Base-by-base conservation (phyloP, 2,888 invertebrate species). In the Ochropacha duplaris region DNA sequence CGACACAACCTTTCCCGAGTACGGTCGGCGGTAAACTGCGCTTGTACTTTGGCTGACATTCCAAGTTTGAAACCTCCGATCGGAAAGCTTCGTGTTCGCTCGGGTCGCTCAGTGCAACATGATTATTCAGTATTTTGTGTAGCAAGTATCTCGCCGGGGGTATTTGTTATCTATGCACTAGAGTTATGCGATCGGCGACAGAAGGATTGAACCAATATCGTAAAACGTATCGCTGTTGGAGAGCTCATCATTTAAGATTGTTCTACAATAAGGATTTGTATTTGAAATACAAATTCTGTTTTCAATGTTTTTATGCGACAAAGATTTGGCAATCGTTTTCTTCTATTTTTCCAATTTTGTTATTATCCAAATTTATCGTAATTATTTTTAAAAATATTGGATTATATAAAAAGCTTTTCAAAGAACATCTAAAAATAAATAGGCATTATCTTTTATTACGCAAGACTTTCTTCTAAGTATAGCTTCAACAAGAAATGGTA, bases 21-120 rank as follows among this genome's bases (percentile, higher is more conserved):
- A 63, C 65, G 65, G 73, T 70, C 76, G 74, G 77, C 75, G 74
- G 74, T 62, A 77, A 80, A 87, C 87, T 87, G 79, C 75, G 76
- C 72, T 77, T 73, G 70, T 71, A 66, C 60, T 58, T 64, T 61
- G 71, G 19, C 44, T 16, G 71, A 64, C 68, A 68, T 77, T 79
- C 75, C 70, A 82, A 83, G 78, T 85, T 83, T 78, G 69, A 70
- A 79, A 72, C 64, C 44, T 61, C 56, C 58, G 61, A 60, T 83
- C 83, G 84, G 79, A 58, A 57, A 50, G 34, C 62, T 68, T 84
- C 86, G 86, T 73, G n/a, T 16, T 54, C 54, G 54, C 57, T 83
- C 84, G 85, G 71, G 26, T 16, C 55, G 57, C 50, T 51, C 62
- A 65, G 56, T 76, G 75, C 75, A 78, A 69, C 67, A 66, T 60